A percentile compares a stretch with the other conserved stretches of the same genome.
Conservation (phyloP, 2,888 invertebrate species). For the Pollenia labialis region DNA sequence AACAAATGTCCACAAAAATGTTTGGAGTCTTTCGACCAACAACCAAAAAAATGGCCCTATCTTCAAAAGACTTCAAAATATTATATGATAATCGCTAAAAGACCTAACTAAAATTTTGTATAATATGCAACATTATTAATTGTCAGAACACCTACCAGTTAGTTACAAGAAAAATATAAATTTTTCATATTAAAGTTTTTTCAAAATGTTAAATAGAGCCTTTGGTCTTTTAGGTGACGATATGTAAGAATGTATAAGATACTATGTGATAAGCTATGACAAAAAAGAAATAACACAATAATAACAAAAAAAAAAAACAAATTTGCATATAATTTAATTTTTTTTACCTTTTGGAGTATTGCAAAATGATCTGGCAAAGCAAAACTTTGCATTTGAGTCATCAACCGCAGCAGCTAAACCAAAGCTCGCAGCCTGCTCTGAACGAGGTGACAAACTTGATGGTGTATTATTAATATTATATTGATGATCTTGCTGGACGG, state of each 20-base stretch:
- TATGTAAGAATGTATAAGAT: conserved; percentile 10
- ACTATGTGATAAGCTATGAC: conserved; percentile 68
- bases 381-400: conserved; percentile 80
- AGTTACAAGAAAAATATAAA: too few relatives aligned
- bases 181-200: too few relatives aligned
- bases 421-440: conserved; percentile 70
- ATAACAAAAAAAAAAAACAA: conserved; percentile 47
- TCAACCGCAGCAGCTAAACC: conserved; percentile 79
- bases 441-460: conserved; percentile 64
- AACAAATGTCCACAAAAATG: too few relatives aligned
- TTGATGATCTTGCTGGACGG: conserved; percentile 66
- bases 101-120: too few relatives aligned
- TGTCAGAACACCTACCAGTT: too few relatives aligned
- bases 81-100: too few relatives aligned
- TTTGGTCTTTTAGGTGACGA: too few relatives aligned
- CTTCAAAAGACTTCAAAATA: too few relatives aligned
- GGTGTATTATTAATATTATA: conserved; percentile 60
- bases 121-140: too few relatives aligned
- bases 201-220: too few relatives aligned
- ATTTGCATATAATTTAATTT: conserved; percentile 64
- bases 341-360: conserved; percentile 79
- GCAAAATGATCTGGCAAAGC: conserved; percentile 78
- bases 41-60: too few relatives aligned
- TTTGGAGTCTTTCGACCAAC: too few relatives aligned
- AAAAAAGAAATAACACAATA: conserved; percentile 65